Conservation (phyloP, 2,797 vertebrate species). For the Australoheros facetus region DNA sequence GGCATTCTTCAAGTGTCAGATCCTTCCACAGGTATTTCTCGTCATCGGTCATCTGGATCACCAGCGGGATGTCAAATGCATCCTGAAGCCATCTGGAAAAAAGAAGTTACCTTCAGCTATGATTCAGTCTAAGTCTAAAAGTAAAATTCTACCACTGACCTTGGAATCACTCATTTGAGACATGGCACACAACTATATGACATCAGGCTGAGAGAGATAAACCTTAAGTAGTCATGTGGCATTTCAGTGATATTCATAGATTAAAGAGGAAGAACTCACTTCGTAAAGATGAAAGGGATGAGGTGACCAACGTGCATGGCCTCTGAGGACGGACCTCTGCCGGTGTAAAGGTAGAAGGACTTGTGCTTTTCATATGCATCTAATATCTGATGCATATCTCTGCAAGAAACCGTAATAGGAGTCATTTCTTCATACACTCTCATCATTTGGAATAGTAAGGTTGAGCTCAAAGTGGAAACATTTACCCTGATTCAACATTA, state of each 20-base stretch:
- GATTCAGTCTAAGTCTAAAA: neutral
- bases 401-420: slow-evolving; percentile 52
- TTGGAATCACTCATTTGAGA: neutral
- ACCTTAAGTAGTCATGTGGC: neutral
- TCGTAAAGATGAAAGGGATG: slow-evolving; percentile 96
- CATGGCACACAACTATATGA: neutral
- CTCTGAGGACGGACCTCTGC: slow-evolving; percentile 94
- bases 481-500: neutral
- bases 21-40: slow-evolving; percentile 99
- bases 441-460: neutral
- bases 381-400: slow-evolving; percentile 96
- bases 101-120: neutral
- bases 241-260: neutral
- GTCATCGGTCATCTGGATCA: slow-evolving; percentile 97
- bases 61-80: slow-evolving; percentile 92
- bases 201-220: neutral
- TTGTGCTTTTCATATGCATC: slow-evolving; percentile 92
- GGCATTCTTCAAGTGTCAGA: slow-evolving; percentile 88
- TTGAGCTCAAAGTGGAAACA: neutral
- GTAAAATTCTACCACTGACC: neutral
- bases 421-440: neutral
- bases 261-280: slow-evolving; percentile 81
- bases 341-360: slow-evolving; percentile 96
- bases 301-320: slow-evolving; percentile 97
- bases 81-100: slow-evolving; percentile 95